Base-by-base conservation (phyloP, 2,888 invertebrate species). In the Uloborus plumipes region DNA sequence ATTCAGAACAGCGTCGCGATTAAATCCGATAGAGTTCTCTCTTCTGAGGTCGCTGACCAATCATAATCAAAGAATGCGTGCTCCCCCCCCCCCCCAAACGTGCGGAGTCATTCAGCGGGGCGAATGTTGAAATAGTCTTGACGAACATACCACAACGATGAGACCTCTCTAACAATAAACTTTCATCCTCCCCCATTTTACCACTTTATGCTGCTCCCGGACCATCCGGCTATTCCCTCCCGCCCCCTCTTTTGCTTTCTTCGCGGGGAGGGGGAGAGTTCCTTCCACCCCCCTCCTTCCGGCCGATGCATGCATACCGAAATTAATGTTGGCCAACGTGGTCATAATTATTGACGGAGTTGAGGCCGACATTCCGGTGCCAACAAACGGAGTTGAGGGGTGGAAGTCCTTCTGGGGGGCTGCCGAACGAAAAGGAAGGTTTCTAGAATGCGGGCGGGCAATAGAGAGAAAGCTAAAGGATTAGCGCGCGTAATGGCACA, bases 291-390 rank as follows among this genome's bases (percentile, higher is more conserved):
- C 31, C 31, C 53, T 50, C 47, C 61, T 76, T 69, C 69, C 62
- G 69, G 62, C 26, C 59, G 69, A 66, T 61, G 71, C 50, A 73
- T 69, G 76, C 76, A 76, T 76, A 76, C 76, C 76, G 76, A 69
- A 76, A 76, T 76, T 76, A 76, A 76, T 76, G 76, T 76, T 76
- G 76, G 76, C 76, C 76, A 76, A 76, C 76, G 53, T 69, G 76
- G 76, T 76, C 69, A 76, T 76, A 76, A 76, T 76, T 76, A 76
- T 76, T 76, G 76, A 76, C 76, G 76, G 76, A 76, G 76, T 76
- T 69, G 76, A 69, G 39, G 69, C 76, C 76, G 76, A 76, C 76
- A 76, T 76, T 67, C 76, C 76, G 76, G 76, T 69, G 76, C 76
- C 75, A 62, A 53, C 62, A 73, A 64, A 64, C 64, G 55, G 74